phyloP scores from a whole-genome alignment of 2,888 invertebrate species.

The Campoplex nolae region DNA sequence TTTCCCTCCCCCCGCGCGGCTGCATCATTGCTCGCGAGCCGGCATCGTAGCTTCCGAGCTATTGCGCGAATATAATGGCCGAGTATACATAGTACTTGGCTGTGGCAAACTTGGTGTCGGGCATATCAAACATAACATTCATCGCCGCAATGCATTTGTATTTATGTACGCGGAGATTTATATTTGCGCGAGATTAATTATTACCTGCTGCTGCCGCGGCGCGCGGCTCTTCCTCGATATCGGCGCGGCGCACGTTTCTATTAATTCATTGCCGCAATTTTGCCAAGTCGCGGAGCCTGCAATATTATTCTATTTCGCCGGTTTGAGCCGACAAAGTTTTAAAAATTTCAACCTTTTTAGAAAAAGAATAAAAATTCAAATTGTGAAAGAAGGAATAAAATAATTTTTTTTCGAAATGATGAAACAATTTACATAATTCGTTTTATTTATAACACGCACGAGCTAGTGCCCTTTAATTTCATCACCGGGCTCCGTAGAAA shows the following conservation, averaged over 20 bases:
- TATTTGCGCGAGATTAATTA: not conserved
- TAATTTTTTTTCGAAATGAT: not conserved
- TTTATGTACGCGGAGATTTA: not conserved
- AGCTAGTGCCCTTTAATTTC: not conserved
- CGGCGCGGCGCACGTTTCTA: too few species aligned
- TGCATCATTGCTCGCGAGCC: too few species aligned
- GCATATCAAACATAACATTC: not conserved
- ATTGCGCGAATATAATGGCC: conserved; percentile 29
- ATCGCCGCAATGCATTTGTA: too few species aligned
- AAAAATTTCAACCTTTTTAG: too few species aligned
- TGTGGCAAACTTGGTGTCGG: too few species aligned
- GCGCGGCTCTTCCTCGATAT: too few species aligned
- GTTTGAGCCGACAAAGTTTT: too few species aligned
- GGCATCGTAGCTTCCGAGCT: conserved; percentile 28
- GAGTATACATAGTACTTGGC: conserved; percentile 33
- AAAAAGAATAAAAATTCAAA: too few species aligned
- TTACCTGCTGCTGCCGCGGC: not conserved
- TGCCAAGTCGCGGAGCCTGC: not conserved
- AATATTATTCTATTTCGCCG: not conserved
- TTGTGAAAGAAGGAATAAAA: not conserved
- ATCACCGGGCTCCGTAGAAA: not conserved
- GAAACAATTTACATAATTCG: not conserved
- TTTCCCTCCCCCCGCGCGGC: conserved; percentile 71
- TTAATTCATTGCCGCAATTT: too few species aligned
- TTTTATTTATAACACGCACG: not conserved